A percentile compares a stretch with the other conserved stretches of the same genome.
These are phyloP conservation scores for Phoxinus phoxinus DNA, from an alignment of 2,113 vertebrate genomes.

Conservation along the genomic window DNA sequence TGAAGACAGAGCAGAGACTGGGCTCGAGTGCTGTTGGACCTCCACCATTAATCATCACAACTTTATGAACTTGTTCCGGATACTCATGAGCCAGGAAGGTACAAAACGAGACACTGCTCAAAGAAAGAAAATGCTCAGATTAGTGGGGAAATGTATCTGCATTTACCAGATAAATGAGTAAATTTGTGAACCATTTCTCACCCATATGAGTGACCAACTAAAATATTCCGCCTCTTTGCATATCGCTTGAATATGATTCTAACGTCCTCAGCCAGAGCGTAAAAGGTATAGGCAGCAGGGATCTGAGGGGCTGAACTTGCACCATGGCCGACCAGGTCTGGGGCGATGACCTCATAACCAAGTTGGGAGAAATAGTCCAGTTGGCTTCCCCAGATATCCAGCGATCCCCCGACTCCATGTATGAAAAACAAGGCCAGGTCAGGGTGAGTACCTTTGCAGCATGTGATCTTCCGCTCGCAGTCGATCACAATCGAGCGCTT, in stretches of 20 bases:
- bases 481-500: slow-evolving; percentile 89
- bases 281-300: slow-evolving; percentile 93
- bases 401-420: slow-evolving; percentile 91
- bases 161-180: background rate
- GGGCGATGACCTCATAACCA: slow-evolving; percentile 94
- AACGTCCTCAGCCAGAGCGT: slow-evolving; percentile 92
- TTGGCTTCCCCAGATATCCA: slow-evolving; percentile 96
- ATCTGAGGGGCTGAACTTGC: slow-evolving; percentile 88
- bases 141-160: slow-evolving; percentile 44
- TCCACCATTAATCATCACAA: slow-evolving; percentile 97
- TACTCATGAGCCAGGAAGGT: slow-evolving; percentile 97
- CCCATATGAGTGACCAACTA: slow-evolving; percentile 95
- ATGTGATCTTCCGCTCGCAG: slow-evolving; percentile 85
- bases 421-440: slow-evolving; percentile 95
- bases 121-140: slow-evolving; percentile 79
- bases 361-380: slow-evolving; percentile 89
- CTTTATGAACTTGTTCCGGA: slow-evolving; percentile 93
- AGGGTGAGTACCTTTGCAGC: slow-evolving; percentile 86
- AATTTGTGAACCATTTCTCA: slow-evolving; percentile 61
- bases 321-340: slow-evolving; percentile 89
- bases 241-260: slow-evolving; percentile 90
- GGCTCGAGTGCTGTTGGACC: slow-evolving; percentile 95
- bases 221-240: slow-evolving; percentile 88
- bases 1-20: slow-evolving; percentile 95
- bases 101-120: slow-evolving; percentile 91